These are phyloP conservation scores for Melitaea athalia DNA, from an alignment of 2,888 invertebrate species.

Conservation along the genomic window DNA sequence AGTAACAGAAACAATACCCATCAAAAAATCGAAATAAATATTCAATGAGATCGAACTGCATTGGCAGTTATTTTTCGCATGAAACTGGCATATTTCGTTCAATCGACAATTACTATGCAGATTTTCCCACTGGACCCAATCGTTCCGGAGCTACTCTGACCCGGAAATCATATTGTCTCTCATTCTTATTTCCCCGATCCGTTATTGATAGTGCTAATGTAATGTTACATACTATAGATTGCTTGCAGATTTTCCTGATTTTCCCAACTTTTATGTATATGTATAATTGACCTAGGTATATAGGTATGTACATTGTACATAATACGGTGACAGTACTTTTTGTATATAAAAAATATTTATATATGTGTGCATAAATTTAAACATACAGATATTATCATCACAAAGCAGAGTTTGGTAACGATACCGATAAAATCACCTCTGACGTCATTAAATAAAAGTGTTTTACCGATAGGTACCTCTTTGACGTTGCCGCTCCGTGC, in stretches of 20 bases:
- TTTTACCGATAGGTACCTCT: too few species aligned
- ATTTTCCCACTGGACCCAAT: slow-evolving; percentile 31
- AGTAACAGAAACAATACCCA: not conserved
- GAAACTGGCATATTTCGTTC: slow-evolving; percentile 29
- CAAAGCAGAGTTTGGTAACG: too few species aligned
- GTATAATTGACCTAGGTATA: too few species aligned
- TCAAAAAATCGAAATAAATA: slow-evolving; percentile 20
- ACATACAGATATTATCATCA: too few species aligned
- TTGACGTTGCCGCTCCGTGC: too few species aligned
- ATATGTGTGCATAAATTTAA: too few species aligned
- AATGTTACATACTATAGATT: not conserved
- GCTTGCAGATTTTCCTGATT: not conserved
- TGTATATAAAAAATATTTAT: too few species aligned
- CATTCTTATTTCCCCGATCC: slow-evolving; percentile 20
- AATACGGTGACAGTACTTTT: too few species aligned
- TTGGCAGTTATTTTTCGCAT: slow-evolving; percentile 32
- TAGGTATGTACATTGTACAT: too few species aligned
- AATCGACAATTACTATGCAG: slow-evolving; percentile 34
- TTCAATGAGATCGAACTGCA: slow-evolving; percentile 17
- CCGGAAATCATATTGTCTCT: slow-evolving; percentile 18
- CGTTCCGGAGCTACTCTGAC: slow-evolving; percentile 22
- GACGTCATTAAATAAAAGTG: too few species aligned
- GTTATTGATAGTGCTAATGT: slow-evolving; percentile 21
- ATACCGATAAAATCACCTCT: too few species aligned
- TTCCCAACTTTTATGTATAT: too few species aligned